Evolutionary conservation across 2,797 vertebrate genomes (phyloP).

Genomic region (Apogon hyalosoma): DNA sequence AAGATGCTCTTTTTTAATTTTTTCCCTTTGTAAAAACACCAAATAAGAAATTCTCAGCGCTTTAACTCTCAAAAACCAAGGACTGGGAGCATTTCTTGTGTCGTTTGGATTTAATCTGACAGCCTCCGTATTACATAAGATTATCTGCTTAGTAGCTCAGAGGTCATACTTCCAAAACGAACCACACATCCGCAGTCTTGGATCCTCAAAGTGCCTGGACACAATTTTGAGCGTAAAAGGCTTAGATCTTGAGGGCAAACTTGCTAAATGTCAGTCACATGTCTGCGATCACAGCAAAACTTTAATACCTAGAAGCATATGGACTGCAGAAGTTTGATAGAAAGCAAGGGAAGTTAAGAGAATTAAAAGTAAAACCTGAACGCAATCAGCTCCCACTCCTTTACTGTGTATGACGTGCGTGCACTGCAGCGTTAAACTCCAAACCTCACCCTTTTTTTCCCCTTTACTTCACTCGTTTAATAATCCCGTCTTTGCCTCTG

Average conservation of each 20-base stretch:
- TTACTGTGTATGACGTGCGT: constrained; percentile 3
- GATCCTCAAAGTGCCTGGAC: not conserved
- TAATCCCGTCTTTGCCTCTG: constrained; percentile 32
- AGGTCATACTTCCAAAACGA: no score
- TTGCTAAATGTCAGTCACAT: not conserved
- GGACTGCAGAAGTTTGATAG: not conserved
- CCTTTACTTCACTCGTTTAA: constrained; percentile 20
- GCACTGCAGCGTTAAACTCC: not conserved
- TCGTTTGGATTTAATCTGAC: no score
- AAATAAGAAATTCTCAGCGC: no score
- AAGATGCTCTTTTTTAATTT: no score
- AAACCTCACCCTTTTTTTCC: constrained; percentile 29
- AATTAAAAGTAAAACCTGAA: constrained; percentile 19
- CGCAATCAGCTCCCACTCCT: constrained; percentile 1
- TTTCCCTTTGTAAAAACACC: no score
- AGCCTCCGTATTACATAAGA: no score
- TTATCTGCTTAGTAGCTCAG: no score
- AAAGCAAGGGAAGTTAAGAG: no score
- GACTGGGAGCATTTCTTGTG: no score
- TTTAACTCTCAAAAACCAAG: no score
- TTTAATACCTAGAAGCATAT: not conserved
- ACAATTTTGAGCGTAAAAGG: not conserved
- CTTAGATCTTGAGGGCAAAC: no score
- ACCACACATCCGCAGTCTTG: not conserved
- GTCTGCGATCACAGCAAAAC: not conserved